Evolutionary conservation across 53 echinoderm and acorn worm species (phyloP).

Genomic region (Holothuria scabra): DNA sequence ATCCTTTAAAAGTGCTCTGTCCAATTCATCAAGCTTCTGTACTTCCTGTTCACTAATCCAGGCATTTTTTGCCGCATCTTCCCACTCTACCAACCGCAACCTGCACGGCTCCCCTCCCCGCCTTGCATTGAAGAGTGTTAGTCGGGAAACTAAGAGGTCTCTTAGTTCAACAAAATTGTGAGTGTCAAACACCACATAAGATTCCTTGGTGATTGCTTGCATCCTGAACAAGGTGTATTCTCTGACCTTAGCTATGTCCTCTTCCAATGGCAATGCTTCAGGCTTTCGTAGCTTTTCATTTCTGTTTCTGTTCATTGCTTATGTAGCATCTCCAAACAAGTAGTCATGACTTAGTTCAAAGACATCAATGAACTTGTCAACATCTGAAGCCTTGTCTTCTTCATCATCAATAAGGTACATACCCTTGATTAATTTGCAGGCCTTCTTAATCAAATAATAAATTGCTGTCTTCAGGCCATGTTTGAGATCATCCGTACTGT

Average conservation of each 20-base stretch:
- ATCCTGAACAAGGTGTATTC: conserved; percentile 49
- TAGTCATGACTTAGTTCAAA: conserved; percentile 60
- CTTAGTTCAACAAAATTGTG: conserved; percentile 52
- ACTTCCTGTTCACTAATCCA: conserved; percentile 31
- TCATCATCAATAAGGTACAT: conserved; percentile 51
- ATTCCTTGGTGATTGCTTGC: conserved; percentile 40
- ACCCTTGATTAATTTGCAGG: conserved; percentile 55
- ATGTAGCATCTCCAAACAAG: conserved; percentile 74
- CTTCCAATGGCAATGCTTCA: conserved; percentile 64
- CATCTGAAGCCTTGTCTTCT: conserved; percentile 56
- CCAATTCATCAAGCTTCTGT: conserved; percentile 37
- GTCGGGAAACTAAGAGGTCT: conserved; percentile 50
- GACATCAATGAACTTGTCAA: conserved; percentile 72
- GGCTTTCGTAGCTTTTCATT: conserved; percentile 63
- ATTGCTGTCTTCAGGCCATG: conserved; percentile 67
- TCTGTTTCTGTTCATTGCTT: conserved; percentile 54
- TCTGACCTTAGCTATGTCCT: conserved; percentile 59
- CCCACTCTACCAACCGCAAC: conserved; percentile 28
- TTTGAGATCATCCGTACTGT: conserved; percentile 34
- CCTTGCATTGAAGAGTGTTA: conserved; percentile 72
- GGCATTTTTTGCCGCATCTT: conserved; percentile 43
- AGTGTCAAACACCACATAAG: conserved; percentile 32
- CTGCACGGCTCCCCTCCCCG: conserved; percentile 62
- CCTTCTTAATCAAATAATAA: conserved; percentile 58
- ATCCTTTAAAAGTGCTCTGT: conserved; percentile 38